Base-by-base conservation (phyloP, 2,113 vertebrate genomes). In the Ophiodon elongatus region DNA sequence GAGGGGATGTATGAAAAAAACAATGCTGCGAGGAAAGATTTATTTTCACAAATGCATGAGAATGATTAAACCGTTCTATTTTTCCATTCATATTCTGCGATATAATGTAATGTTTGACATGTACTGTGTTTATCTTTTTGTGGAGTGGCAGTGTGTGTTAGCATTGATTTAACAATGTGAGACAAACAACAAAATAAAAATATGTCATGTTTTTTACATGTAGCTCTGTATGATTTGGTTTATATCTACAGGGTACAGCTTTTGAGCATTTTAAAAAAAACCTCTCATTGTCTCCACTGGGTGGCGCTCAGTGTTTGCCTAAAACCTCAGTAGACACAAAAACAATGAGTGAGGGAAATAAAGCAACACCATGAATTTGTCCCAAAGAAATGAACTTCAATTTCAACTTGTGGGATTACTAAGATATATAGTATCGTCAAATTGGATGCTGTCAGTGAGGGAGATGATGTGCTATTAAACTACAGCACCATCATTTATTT, bases 21-120 rank as follows among this genome's bases (percentile, higher is more conserved):
- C 56, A 59, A 60, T 74, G 54, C 25, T 64, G 13, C 1, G 45
- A 59, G 59, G 60, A 73, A 37, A 67, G 57, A 82, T 96, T 96
- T 96, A 96, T 97, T 97, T 94, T 95, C 95, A 94, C 93, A 96
- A 96, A 96, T 95, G 94, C 96, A 96, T 95, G 96, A 94, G 93
- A 66, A 95, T 91, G 94, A 96, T 96, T 8, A 15, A 15, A 14
- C 11, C 56, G 4, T 97, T 97, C 97, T 95, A 94, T 96, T 95
- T 95, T 96, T 96, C 7, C 62, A 83, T 85, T 78, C 50, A 27
- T 86, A 80, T 56, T 79, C 84, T 85, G 96, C 86, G 43, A 86
- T 79, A 76, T 94, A 77, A 96, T 82, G 78, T 95, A 76, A 96
- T 97, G 95, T 84, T 57, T 67, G 43, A 82, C 92, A 95, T 96